Evolutionary conservation across 2,797 vertebrate genomes (phyloP), one percentile per base, ranked within the genome.

Genomic region (Pygocentrus nattereri): DNA sequence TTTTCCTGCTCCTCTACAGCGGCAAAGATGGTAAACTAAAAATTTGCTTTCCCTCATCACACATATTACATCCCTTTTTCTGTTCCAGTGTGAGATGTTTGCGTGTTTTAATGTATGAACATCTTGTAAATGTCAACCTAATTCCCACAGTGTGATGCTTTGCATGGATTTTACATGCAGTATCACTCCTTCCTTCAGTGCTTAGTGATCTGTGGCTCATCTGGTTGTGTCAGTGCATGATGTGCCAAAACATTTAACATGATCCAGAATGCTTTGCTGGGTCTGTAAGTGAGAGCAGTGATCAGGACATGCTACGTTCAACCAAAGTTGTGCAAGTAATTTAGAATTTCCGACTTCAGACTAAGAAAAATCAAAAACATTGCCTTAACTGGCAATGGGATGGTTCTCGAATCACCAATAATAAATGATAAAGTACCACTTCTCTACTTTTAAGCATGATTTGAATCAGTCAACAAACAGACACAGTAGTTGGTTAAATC

Each of bases 1-100:
- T 38, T 13, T 31, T 25, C 70, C 25, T 91, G 86, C 93, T 85
- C 90, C 88, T 89, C 80, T 84, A 68, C 92, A 96, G 96, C 95
- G 96, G 86, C 96, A 96, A 68, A 93, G 96, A 96, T 96, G 96
- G 96, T 97, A 96, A 89, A 88, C 38, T 54, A 21, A 67, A 18
- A 38, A 8, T 31, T 6, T 64, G 16, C 31, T 64, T 34, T 65
- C 25, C 15, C 31, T 7, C 70, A 74, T 30, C 10, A 47, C 54
- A 44, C 27, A 30, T 31, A 8, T 38, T 47, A 7, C 49, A 77
- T 54, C 59, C 47, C 23, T 38, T n/a, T 49, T 47, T 38, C 31
- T 11, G 13, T n/a, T 68, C 47, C 21, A 23, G 44, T 62, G 34
- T 49, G 16, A 47, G 27, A 49, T 75, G 73, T 61, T 59, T 25